Conservation (phyloP, 2,113 vertebrate genomes). For the Zosterops pallidus region DNA sequence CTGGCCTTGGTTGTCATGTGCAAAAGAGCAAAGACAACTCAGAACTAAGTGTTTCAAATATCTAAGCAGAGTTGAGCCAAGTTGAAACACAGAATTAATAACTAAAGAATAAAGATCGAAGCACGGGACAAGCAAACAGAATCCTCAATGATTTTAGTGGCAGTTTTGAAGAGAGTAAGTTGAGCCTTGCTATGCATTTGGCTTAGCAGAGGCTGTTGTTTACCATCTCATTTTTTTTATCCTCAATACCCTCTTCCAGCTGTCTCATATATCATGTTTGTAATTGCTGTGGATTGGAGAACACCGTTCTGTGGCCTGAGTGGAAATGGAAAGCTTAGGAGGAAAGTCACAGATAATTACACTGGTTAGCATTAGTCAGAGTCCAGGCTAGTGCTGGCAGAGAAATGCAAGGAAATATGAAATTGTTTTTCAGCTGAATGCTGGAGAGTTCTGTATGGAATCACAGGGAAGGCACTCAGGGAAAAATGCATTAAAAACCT, state of each 20-base stretch:
- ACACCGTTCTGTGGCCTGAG: background rate
- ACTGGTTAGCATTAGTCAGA: slow-evolving; percentile 42
- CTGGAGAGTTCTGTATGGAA: slow-evolving; percentile 20
- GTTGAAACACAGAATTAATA: background rate
- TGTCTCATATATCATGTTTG: background rate
- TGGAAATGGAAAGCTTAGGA: slow-evolving; percentile 14
- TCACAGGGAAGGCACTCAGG: background rate
- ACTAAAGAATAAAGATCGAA: background rate
- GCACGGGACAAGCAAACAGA: background rate
- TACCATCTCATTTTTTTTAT: background rate
- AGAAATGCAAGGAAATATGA: slow-evolving; percentile 39
- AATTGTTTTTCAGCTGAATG: background rate
- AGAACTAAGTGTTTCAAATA: background rate
- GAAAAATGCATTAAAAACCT: slow-evolving; percentile 17
- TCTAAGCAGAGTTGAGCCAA: background rate
- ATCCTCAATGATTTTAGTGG: background rate
- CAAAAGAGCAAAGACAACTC: background rate
- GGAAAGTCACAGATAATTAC: slow-evolving; percentile 17
- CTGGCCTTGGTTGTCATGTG: background rate
- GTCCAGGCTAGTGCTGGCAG: background rate
- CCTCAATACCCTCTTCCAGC: background rate
- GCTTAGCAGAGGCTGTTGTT: background rate
- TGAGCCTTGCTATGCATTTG: background rate
- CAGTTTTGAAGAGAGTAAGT: background rate
- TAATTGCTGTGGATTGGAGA: slow-evolving; percentile 5